phyloP scores from a whole-genome alignment of 2,888 invertebrate genomes.

The Nemurella pictetii region DNA sequence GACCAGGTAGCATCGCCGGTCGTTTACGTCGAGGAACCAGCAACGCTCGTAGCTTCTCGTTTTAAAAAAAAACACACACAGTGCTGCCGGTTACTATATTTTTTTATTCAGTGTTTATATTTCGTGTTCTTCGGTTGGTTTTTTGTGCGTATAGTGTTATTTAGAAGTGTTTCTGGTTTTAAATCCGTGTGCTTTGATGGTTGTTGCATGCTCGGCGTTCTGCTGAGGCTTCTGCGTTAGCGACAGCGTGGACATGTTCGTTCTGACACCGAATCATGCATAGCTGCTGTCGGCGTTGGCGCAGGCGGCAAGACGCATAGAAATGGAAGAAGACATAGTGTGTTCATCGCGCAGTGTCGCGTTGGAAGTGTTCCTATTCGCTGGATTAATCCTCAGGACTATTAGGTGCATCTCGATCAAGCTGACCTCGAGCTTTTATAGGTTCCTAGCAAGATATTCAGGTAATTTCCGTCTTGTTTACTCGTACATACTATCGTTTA shows the following conservation, averaged over 20 bases:
- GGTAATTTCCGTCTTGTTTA: no score
- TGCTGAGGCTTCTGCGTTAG: no score
- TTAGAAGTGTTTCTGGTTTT: not conserved
- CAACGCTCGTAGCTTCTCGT: not conserved
- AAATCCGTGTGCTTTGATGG: not conserved
- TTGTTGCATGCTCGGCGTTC: not conserved
- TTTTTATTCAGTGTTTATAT: not conserved
- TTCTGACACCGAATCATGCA: not conserved
- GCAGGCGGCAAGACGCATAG: not conserved
- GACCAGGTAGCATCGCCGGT: not conserved
- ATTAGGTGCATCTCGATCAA: slow-evolving; percentile 43
- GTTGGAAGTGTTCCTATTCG: not conserved
- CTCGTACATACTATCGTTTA: no score
- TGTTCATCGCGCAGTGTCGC: not conserved
- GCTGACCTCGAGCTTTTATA: slow-evolving; percentile 50
- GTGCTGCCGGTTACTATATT: not conserved
- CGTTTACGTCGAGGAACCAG: not conserved
- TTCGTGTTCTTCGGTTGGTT: not conserved
- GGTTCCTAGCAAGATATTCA: slow-evolving; percentile 64
- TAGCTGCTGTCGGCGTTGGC: not conserved
- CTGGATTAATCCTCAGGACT: slow-evolving; percentile 29
- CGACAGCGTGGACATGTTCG: not conserved
- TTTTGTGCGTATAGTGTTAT: no score
- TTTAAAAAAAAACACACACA: no score
- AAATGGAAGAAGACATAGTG: not conserved